phyloP scores from a whole-genome alignment of 2,797 vertebrate species.

The Hephaestus fuliginosus region DNA sequence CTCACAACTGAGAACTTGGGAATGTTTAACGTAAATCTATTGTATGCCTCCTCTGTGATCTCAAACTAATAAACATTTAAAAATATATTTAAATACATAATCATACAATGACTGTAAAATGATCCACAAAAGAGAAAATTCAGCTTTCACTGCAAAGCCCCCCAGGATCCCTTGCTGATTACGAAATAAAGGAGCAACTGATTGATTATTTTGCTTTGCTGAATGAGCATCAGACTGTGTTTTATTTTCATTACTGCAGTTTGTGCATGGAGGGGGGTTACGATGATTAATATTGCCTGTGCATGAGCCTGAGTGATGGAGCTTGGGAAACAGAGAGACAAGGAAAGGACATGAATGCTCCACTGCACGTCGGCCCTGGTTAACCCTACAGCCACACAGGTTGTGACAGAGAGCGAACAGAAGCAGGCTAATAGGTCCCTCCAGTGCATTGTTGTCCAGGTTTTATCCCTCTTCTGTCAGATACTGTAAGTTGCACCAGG shows the following conservation, averaged over 20 bases:
- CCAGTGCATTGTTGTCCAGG: constrained; percentile 37
- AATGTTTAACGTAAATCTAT: background rate
- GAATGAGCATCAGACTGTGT: constrained; percentile 47
- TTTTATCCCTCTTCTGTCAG: constrained; percentile 25
- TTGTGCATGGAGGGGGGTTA: constrained; percentile 58
- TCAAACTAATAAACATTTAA: background rate
- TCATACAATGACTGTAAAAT: background rate
- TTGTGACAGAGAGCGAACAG: constrained; percentile 61
- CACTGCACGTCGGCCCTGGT: constrained; percentile 56
- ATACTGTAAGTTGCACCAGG: constrained; percentile 11
- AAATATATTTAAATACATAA: no score
- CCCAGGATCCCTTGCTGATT: constrained; percentile 25
- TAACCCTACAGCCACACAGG: constrained; percentile 56
- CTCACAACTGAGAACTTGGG: background rate
- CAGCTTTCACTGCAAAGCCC: background rate
- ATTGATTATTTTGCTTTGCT: constrained; percentile 56
- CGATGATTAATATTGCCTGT: constrained; percentile 70
- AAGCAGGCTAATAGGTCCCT: constrained; percentile 47
- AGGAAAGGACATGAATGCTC: constrained; percentile 64
- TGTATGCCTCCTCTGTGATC: background rate
- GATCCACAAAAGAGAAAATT: constrained; percentile 6
- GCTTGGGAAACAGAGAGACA: constrained; percentile 65
- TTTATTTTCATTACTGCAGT: constrained; percentile 66
- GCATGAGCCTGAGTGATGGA: constrained; percentile 72
- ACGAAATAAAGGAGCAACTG: constrained; percentile 44